Evolutionary conservation across 2,113 vertebrate genomes (phyloP).

Genomic region (Mola mola): DNA sequence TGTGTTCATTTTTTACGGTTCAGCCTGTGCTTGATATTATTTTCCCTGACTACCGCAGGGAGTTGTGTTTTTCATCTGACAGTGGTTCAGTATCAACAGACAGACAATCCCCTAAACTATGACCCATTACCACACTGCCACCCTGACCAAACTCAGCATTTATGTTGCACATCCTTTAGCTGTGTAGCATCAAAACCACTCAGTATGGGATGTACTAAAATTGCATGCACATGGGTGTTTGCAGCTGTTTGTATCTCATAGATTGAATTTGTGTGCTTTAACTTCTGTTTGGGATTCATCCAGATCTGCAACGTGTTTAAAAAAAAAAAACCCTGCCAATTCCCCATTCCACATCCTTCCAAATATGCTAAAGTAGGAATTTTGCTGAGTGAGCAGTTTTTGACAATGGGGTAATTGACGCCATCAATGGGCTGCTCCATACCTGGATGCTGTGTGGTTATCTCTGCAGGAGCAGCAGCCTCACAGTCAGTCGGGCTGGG

Average conservation of each 20-base stretch:
- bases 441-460: constrained; percentile 79
- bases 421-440: constrained; percentile 78
- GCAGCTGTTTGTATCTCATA: too few species aligned
- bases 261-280: too few species aligned
- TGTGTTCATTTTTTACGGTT: constrained; percentile 66
- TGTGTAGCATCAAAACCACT: neutral
- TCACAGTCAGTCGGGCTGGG: constrained; percentile 50
- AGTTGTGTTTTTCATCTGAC: constrained; percentile 66
- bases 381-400: constrained; percentile 82
- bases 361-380: constrained; percentile 82
- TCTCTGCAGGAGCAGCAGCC: constrained; percentile 80
- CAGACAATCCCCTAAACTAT: constrained; percentile 44
- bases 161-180: constrained; percentile 9
- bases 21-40: constrained; percentile 68
- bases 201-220: neutral
- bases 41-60: constrained; percentile 61
- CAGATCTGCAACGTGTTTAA: constrained; percentile 69
- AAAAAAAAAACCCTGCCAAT: constrained; percentile 67
- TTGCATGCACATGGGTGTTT: neutral
- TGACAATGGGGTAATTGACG: constrained; percentile 83
- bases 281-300: constrained; percentile 73
- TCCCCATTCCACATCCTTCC: constrained; percentile 72
- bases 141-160: constrained; percentile 14
- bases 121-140: constrained; percentile 1
- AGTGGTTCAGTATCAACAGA: constrained; percentile 49